These are phyloP conservation scores for Dipodomys spectabilis DNA, from an alignment of 2,113 vertebrate genomes.

Conservation along the genomic window DNA sequence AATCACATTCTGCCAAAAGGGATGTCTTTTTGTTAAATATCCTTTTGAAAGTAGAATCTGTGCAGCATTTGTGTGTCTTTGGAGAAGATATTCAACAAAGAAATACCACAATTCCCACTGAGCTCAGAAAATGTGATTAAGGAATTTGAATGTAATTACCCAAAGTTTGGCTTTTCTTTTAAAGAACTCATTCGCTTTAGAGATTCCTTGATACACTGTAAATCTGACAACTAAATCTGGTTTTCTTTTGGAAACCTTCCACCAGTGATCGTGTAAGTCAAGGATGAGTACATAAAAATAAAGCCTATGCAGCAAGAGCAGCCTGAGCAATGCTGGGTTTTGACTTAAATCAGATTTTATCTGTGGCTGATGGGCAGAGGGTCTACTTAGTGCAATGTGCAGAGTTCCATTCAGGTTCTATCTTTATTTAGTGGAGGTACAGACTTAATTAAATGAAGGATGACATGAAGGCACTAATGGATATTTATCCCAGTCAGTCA, in stretches of 20 bases:
- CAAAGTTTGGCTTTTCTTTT: conserved; percentile 77
- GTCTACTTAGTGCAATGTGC: conserved; percentile 8
- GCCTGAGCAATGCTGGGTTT: conserved; percentile 21
- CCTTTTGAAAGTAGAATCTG: conserved; percentile 51
- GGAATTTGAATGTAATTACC: conserved; percentile 79
- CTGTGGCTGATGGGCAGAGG: neutral
- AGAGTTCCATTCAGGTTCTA: neutral
- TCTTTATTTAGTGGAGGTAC: neutral
- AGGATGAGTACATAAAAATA: conserved; percentile 55
- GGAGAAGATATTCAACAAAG: conserved; percentile 60
- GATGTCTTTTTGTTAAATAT: neutral
- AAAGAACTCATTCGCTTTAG: conserved; percentile 75
- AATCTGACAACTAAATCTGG: conserved; percentile 77
- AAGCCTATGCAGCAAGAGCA: neutral
- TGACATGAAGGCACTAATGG: neutral
- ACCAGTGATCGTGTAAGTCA: conserved; percentile 60
- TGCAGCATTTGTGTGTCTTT: conserved; percentile 15
- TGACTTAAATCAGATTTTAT: conserved; percentile 65
- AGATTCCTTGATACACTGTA: conserved; percentile 74
- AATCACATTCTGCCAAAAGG: conserved; percentile 11
- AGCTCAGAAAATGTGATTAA: conserved; percentile 80
- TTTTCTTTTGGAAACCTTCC: conserved; percentile 74
- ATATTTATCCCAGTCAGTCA: neutral
- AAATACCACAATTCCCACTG: conserved; percentile 70
- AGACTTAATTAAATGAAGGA: conserved; percentile 6